A percentile compares a stretch with the other conserved stretches of the same genome.
Conservation (phyloP, 1,140 invertebrate genomes). For the Coboldia fuscipes region DNA sequence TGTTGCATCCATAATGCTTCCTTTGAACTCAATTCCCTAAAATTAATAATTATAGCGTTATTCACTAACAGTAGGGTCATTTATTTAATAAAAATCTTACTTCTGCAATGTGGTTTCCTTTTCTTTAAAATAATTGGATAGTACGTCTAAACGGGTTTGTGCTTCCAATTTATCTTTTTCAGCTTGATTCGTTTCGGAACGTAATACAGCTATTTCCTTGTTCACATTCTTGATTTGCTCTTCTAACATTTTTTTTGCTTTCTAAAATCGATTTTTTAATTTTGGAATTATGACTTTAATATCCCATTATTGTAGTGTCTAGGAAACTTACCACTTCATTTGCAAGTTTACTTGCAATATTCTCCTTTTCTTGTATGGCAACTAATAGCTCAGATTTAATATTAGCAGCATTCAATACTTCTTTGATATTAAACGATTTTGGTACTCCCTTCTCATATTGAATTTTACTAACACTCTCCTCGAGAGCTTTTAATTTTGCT, state of each 20-base stretch:
- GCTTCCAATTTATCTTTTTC: slow-evolving; percentile 62
- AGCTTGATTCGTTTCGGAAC: slow-evolving; percentile 40
- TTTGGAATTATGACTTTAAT: no score
- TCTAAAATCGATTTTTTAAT: no score
- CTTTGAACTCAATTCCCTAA: slow-evolving; percentile 52
- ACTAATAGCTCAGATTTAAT: slow-evolving; percentile 27
- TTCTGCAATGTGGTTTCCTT: slow-evolving; percentile 68
- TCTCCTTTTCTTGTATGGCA: no score
- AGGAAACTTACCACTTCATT: slow-evolving; percentile 23
- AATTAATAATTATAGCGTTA: slow-evolving; percentile 12
- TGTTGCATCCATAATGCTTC: slow-evolving; percentile 64
- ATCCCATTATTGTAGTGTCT: no score
- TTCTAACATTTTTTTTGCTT: slow-evolving; percentile 9
- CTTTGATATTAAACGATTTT: slow-evolving; percentile 18
- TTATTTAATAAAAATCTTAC: slow-evolving; percentile 21
- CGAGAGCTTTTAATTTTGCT: slow-evolving; percentile 18
- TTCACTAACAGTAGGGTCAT: not conserved
- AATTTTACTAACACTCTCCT: slow-evolving; percentile 23
- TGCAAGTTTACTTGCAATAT: no score
- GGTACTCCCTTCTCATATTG: slow-evolving; percentile 21
- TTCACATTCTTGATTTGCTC: slow-evolving; percentile 11
- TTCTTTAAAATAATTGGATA: slow-evolving; percentile 73
- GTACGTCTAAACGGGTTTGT: slow-evolving; percentile 58
- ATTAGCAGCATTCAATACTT: slow-evolving; percentile 22
- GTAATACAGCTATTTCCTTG: slow-evolving; percentile 24